These are phyloP conservation scores for Addax nasomaculatus DNA, from an alignment of 2,113 vertebrate genomes.

Conservation along the genomic window DNA sequence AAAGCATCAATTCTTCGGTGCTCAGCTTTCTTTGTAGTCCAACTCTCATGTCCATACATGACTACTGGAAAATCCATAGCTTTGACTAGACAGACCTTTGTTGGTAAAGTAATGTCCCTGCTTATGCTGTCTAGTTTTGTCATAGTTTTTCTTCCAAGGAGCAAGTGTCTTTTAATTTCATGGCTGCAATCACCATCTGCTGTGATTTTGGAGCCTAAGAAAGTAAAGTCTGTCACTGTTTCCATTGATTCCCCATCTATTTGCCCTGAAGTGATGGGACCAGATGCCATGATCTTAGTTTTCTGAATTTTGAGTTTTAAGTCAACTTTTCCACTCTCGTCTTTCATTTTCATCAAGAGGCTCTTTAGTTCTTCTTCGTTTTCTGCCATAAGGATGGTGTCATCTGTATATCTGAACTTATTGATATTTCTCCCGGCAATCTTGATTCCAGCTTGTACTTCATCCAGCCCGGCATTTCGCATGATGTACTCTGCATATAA, in stretches of 20 bases:
- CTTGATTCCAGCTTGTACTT: neutral
- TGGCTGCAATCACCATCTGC: neutral
- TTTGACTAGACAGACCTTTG: neutral
- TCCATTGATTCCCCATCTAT: neutral
- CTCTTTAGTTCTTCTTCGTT: neutral
- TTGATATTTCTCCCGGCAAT: neutral
- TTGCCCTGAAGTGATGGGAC: neutral
- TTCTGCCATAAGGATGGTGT: neutral
- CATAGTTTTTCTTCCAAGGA: neutral
- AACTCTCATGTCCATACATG: neutral
- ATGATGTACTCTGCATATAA: neutral
- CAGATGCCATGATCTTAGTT: neutral
- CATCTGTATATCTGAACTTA: neutral
- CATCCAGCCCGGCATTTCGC: neutral
- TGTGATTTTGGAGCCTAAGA: neutral
- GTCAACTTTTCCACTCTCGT: neutral
- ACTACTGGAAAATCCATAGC: neutral
- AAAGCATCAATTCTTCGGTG: fast-evolving
- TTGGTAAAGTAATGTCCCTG: neutral
- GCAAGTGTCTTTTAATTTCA: neutral
- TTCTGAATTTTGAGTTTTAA: neutral
- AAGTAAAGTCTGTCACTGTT: neutral
- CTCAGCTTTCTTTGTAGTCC: neutral
- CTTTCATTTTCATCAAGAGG: neutral
- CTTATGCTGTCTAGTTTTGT: neutral